Percentiles rank a stretch among this genome's conserved stretches.
phyloP scores from a whole-genome alignment of 2,797 vertebrate genomes.

The Oceanodroma leucorhoa region DNA sequence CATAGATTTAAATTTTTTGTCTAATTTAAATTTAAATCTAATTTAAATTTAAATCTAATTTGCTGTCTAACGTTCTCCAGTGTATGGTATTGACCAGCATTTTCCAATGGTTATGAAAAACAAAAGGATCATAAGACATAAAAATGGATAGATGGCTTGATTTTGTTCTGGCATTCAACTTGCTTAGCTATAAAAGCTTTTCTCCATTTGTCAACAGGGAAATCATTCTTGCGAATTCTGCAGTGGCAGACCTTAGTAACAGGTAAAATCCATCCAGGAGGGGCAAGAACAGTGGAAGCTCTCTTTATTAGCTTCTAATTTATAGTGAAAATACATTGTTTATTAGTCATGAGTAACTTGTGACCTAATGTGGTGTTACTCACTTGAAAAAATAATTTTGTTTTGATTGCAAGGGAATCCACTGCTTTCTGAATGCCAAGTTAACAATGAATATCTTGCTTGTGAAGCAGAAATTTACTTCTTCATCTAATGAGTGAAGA shows the following conservation, averaged over 20 bases:
- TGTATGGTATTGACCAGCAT: background rate
- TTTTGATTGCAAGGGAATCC: background rate
- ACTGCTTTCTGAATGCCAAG: background rate
- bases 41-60: no score
- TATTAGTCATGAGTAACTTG: slow-evolving; percentile 21
- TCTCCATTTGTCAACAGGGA: background rate
- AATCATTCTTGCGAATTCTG: background rate
- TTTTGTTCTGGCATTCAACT: background rate
- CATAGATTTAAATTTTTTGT: background rate
- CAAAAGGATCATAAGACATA: background rate
- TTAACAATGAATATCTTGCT: background rate
- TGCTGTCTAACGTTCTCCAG: background rate
- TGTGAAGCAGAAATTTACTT: slow-evolving; percentile 12
- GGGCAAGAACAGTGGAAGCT: background rate
- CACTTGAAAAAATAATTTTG: background rate
- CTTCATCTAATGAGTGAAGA: slow-evolving; percentile 11
- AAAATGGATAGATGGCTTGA: background rate
- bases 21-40: no score
- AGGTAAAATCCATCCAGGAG: background rate
- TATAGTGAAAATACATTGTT: background rate
- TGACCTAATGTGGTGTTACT: slow-evolving; percentile 12
- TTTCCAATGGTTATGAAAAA: background rate
- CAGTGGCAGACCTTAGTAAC: background rate
- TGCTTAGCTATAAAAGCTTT: background rate
- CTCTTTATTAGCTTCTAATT: background rate